Percentiles rank a stretch among this genome's conserved stretches.
phyloP scores from a whole-genome alignment of 2,888 invertebrate species.

The Galerucella pusilla region DNA sequence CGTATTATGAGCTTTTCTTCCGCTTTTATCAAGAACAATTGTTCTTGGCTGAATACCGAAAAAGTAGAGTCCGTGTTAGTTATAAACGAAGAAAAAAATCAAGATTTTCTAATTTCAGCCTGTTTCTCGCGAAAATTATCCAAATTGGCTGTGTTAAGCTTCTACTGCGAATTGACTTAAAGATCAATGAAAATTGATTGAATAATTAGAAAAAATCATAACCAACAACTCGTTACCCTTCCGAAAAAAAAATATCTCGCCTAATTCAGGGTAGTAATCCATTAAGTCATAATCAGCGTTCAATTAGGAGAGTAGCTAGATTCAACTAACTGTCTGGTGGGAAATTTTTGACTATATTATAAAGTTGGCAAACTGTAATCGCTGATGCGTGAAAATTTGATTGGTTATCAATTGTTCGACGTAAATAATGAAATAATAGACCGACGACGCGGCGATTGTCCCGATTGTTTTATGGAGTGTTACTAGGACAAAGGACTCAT shows the following conservation, averaged over 20 bases:
- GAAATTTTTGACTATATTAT: constrained; percentile 10
- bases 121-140: too few species aligned
- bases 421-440: constrained; percentile 31
- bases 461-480: constrained; percentile 26
- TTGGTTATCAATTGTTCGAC: constrained; percentile 33
- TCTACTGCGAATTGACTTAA: too few species aligned
- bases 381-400: constrained; percentile 30
- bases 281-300: constrained; percentile 13
- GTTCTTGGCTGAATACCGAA: too few species aligned
- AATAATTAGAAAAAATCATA: neutral
- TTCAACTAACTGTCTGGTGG: constrained; percentile 13
- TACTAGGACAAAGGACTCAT: neutral
- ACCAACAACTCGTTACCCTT: neutral
- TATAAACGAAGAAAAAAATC: too few species aligned
- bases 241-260: neutral
- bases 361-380: constrained; percentile 31
- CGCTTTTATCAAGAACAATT: too few species aligned
- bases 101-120: too few species aligned
- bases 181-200: too few species aligned
- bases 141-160: too few species aligned
- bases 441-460: constrained; percentile 11
- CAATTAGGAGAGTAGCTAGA: constrained; percentile 19
- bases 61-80: too few species aligned
- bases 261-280: neutral
- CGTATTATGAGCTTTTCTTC: too few species aligned